Evolutionary conservation across 1,140 invertebrate species (phyloP).

Genomic region (Ostrea denselamellosa): DNA sequence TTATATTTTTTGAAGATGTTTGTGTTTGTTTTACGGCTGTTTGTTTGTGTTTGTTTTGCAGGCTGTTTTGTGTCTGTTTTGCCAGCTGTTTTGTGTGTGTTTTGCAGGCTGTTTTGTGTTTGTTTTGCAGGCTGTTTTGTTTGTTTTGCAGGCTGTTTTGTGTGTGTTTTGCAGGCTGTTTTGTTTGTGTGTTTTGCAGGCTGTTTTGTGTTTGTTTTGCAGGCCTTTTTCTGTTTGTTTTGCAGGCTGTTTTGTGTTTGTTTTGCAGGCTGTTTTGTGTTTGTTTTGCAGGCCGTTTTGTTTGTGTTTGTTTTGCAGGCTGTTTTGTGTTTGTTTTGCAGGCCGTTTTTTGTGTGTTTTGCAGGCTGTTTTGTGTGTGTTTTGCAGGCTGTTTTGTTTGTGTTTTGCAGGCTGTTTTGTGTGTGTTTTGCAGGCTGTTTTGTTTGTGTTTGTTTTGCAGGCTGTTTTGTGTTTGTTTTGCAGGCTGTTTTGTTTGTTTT

Average conservation of each 20-base stretch:
- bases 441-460: neutral
- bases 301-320: neutral
- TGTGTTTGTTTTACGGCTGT: too few species aligned
- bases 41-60: neutral
- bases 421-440: too few species aligned
- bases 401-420: too few species aligned
- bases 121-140: too few species aligned
- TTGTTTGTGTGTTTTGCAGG: conserved; percentile 76
- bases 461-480: conserved; percentile 32
- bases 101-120: too few species aligned
- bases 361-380: neutral
- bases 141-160: neutral
- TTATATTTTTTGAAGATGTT: too few species aligned
- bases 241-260: too few species aligned
- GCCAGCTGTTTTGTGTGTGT: too few species aligned
- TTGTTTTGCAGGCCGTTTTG: too few species aligned
- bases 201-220: neutral
- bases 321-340: conserved; percentile 52
- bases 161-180: conserved; percentile 62
- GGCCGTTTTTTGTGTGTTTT: conserved; percentile 71
- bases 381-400: too few species aligned
- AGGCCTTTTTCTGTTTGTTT: neutral
- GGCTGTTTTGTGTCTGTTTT: neutral
- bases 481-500: conserved; percentile 71
- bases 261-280: too few species aligned